These are phyloP conservation scores for Clarias macrocephalus DNA, from an alignment of 2,113 vertebrate genomes.

Conservation along the genomic window DNA sequence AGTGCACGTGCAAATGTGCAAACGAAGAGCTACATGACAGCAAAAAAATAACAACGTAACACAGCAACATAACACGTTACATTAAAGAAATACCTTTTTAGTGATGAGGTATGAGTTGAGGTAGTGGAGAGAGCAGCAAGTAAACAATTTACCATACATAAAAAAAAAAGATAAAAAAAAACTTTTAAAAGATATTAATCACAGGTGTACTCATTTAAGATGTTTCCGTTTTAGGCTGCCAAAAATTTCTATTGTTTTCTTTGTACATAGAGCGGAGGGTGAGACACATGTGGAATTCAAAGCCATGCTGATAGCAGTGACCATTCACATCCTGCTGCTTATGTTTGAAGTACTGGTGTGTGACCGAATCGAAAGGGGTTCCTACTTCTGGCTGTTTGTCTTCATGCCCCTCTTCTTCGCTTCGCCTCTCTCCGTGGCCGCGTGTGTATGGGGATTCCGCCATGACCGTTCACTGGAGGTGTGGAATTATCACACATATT, in stretches of 20 bases:
- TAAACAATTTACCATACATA: too few species aligned
- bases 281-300: slow-evolving; percentile 99
- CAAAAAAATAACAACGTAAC: too few species aligned
- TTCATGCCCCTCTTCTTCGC: slow-evolving; percentile 99
- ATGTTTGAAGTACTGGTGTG: slow-evolving; percentile 98
- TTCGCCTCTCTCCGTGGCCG: slow-evolving; percentile 94
- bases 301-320: slow-evolving; percentile 95
- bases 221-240: neutral
- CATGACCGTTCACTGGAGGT: slow-evolving; percentile 97
- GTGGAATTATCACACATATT: slow-evolving; percentile 18
- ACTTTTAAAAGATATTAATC: neutral
- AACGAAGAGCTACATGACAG: too few species aligned
- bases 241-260: neutral
- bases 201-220: neutral
- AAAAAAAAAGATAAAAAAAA: too few species aligned
- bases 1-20: too few species aligned
- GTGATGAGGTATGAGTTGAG: too few species aligned
- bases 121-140: too few species aligned
- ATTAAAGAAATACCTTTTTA: too few species aligned
- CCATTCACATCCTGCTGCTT: slow-evolving; percentile 91
- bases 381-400: slow-evolving; percentile 93
- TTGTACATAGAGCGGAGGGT: slow-evolving; percentile 83
- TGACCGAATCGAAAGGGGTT: slow-evolving; percentile 85
- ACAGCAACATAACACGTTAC: too few species aligned
- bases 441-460: slow-evolving; percentile 97